Base-by-base conservation (phyloP, 2,888 invertebrate species). In the Platycheirus albimanus region DNA sequence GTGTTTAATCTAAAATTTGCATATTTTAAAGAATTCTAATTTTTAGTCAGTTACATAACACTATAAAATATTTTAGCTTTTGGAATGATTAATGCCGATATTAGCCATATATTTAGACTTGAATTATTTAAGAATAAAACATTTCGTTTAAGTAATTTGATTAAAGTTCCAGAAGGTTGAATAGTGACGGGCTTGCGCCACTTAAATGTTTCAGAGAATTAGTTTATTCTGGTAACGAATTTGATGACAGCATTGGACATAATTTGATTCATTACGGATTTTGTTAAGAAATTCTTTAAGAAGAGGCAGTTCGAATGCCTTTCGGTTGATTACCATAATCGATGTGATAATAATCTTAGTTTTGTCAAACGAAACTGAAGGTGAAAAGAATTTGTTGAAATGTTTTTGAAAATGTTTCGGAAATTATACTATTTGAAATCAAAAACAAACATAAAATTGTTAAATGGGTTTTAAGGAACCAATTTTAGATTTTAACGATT, bases 11-110 rank as follows among this genome's bases (percentile, higher is more conserved):
- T 19, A 54, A 71, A 76, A 63, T 81, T 81, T 77, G 41, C 71
- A 81, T 81, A 77, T 43, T 47, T 43, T 28, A 58, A 24, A 67
- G 19, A 76, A 76, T 56, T 19, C 30, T 38, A 51, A 61, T 28
- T 56, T 30, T 10, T 49, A 5, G 49, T 78, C 72, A 78, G 49
- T 78, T 78, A 78, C 58, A 78, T 78, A 78, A 72, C 66, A n/a
- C n/a, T n/a, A n/a, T 45, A 41, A 30, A 11, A 58, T 20, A 24
- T 41, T 38, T 20, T 41, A 28, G 15, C 17, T 41, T 10, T 19
- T 3, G 17, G 15, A 30, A 45, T 61, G 61, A 61, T 45, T 17
- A 30, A 43, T 61, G 11, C n/a, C 3, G 7, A 33, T 24, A 4
- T 19, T 24, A 33, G 10, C 5, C n/a, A n/a, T 20, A 43, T n/a